Evolutionary conservation across 2,888 invertebrate species (phyloP).

Genomic region (Habrosyne pyritoides): DNA sequence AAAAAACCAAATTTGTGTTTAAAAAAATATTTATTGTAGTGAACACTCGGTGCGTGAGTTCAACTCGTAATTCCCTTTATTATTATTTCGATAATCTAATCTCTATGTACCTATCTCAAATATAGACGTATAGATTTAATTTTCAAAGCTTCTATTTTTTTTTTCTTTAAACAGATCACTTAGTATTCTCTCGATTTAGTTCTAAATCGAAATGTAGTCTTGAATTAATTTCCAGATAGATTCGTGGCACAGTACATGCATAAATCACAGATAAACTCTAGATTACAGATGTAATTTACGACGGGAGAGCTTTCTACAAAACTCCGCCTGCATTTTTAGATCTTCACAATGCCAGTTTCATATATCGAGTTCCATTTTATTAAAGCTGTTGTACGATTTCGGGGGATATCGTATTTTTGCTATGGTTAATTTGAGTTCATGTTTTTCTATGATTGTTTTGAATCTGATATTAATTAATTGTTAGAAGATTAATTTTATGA

Average conservation of each 20-base stretch:
- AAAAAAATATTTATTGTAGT: too few species aligned
- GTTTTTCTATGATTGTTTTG: neutral
- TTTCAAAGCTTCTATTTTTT: neutral
- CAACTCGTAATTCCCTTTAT: too few species aligned
- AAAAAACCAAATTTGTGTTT: too few species aligned
- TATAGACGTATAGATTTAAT: too few species aligned
- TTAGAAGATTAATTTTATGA: neutral
- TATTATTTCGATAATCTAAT: too few species aligned
- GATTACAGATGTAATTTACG: conserved; percentile 5
- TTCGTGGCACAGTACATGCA: neutral
- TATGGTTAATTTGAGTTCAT: neutral
- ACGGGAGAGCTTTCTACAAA: neutral
- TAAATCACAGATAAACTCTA: conserved; percentile 5
- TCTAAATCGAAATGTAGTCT: neutral
- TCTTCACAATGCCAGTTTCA: conserved; percentile 20
- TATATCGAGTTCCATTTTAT: conserved; percentile 21
- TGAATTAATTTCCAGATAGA: conserved; percentile 1
- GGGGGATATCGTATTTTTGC: neutral
- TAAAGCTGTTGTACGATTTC: conserved; percentile 19
- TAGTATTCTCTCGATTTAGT: neutral
- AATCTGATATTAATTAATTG: neutral
- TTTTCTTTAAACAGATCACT: neutral
- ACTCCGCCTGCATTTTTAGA: conserved; percentile 22
- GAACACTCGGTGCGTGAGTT: too few species aligned
- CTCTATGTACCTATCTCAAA: too few species aligned